A percentile compares a stretch with the other conserved stretches of the same genome.
Conservation (phyloP, 2,113 vertebrate genomes). For the Ceyx cyanopectus region DNA sequence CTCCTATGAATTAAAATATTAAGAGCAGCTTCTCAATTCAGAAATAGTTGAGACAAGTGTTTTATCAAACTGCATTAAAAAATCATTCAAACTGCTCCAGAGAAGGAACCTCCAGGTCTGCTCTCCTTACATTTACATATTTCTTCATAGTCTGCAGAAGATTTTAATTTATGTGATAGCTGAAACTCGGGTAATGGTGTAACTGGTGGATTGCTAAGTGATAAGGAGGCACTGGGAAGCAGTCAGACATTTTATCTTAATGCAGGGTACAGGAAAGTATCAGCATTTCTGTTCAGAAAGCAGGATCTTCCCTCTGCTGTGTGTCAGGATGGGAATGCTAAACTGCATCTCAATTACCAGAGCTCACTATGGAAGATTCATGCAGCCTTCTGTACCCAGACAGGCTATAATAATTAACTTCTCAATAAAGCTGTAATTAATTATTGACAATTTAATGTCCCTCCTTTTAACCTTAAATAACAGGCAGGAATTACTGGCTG, state of each 20-base stretch:
- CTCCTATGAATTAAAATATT: slow-evolving; percentile 32
- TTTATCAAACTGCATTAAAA: background rate
- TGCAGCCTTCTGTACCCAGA: background rate
- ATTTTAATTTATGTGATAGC: background rate
- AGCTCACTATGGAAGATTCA: background rate
- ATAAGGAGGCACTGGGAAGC: background rate
- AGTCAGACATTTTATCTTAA: slow-evolving; percentile 27
- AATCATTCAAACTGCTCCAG: background rate
- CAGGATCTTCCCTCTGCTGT: background rate
- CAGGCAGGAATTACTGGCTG: slow-evolving; percentile 31
- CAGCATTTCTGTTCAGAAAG: slow-evolving; percentile 32
- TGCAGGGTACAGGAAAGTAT: background rate
- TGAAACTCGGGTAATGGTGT: background rate
- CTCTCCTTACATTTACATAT: background rate
- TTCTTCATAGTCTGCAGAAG: background rate
- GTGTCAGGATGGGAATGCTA: background rate
- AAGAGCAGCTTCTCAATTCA: slow-evolving; percentile 2
- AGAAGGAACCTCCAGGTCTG: background rate
- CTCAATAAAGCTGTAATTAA: slow-evolving; percentile 56
- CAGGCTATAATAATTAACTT: slow-evolving; percentile 47
- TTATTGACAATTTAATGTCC: slow-evolving; percentile 48
- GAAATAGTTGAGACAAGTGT: background rate
- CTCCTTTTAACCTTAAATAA: slow-evolving; percentile 40
- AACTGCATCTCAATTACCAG: slow-evolving; percentile 21
- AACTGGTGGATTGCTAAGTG: background rate